Conservation (phyloP, 2,113 vertebrate genomes). For the Tenrec ecaudatus region DNA sequence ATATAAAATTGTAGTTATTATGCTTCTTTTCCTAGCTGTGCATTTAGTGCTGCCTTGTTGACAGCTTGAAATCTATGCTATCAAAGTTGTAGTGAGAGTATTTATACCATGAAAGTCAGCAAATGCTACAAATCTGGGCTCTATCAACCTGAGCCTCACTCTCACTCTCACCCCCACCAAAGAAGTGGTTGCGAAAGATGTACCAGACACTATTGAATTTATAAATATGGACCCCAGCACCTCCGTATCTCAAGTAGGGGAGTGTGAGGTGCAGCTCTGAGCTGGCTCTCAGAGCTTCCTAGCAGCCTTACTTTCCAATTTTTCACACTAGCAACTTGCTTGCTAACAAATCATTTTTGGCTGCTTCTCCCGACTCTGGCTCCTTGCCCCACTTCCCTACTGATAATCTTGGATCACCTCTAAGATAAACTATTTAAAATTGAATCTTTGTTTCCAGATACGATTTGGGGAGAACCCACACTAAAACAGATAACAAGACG, state of each 20-base stretch:
- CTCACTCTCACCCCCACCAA: not conserved
- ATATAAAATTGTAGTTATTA: not conserved
- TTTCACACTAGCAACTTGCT: not conserved
- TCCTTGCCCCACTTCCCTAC: not conserved
- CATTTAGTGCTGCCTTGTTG: no score
- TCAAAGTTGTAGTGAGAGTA: not conserved
- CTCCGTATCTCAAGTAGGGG: not conserved
- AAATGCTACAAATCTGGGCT: not conserved
- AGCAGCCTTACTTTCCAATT: not conserved
- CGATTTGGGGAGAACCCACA: conserved; percentile 16
- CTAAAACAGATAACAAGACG: not conserved
- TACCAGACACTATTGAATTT: not conserved
- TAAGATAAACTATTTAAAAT: conserved; percentile 35
- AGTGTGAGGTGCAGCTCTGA: not conserved
- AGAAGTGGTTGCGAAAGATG: not conserved
- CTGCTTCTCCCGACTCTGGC: not conserved
- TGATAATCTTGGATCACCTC: not conserved
- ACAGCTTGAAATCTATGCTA: not conserved
- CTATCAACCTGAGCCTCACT: not conserved
- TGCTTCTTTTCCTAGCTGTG: not conserved
- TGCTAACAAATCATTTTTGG: not conserved
- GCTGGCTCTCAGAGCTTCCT: not conserved
- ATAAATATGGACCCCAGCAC: not conserved
- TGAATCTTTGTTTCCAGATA: conserved; percentile 9
- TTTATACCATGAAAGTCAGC: not conserved